These are phyloP conservation scores for Philotrypesis tridentata DNA, from an alignment of 1,140 invertebrate genomes.

Conservation along the genomic window DNA sequence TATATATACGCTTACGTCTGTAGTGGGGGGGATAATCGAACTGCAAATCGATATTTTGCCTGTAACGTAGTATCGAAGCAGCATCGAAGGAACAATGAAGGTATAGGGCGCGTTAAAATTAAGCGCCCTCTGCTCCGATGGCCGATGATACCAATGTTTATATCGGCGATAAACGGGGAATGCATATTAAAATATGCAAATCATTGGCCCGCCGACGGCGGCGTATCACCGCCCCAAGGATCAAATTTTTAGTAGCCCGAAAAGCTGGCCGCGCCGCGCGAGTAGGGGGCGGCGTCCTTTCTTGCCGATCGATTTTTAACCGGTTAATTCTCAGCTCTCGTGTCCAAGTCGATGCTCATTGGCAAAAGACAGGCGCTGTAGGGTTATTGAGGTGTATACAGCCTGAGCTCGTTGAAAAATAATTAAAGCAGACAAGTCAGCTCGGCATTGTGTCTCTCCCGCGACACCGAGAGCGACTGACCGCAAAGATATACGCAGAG, in stretches of 20 bases:
- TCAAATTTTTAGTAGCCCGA: background rate
- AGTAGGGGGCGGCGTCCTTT: background rate
- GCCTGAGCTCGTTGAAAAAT: too few relatives aligned
- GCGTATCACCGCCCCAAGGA: background rate
- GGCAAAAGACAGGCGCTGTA: too few relatives aligned
- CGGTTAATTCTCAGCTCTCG: too few relatives aligned
- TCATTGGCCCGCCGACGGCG: slow-evolving; percentile 11
- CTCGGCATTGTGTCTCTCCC: too few relatives aligned
- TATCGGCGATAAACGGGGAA: slow-evolving; percentile 58
- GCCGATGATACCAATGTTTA: slow-evolving; percentile 60
- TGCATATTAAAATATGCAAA: slow-evolving; percentile 62
- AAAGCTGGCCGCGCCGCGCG: too few relatives aligned
- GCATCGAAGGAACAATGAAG: background rate
- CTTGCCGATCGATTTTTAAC: background rate
- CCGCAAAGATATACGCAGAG: slow-evolving; percentile 21
- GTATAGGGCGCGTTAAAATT: slow-evolving; percentile 8
- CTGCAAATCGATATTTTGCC: background rate
- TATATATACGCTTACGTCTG: too few relatives aligned
- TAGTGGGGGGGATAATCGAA: background rate
- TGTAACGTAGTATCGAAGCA: background rate
- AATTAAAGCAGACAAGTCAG: too few relatives aligned
- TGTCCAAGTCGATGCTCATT: too few relatives aligned
- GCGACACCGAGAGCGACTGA: background rate
- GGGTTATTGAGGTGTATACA: too few relatives aligned
- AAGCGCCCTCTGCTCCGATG: background rate